A percentile compares a stretch with the other conserved stretches of the same genome.
These are phyloP conservation scores for Troides oblongomaculatus DNA, from an alignment of 2,888 invertebrate species.

Conservation along the genomic window DNA sequence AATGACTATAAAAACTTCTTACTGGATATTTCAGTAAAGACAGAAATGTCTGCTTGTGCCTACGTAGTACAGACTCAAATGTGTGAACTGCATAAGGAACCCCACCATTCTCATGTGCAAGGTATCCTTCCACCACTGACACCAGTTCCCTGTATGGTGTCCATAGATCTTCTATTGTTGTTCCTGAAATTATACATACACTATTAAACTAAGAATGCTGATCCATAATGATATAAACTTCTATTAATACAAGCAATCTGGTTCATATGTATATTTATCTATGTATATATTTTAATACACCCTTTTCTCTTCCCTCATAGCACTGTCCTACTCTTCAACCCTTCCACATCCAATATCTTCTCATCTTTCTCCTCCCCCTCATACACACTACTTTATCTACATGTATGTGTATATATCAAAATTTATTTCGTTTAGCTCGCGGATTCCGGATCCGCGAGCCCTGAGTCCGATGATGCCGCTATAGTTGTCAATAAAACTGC, in stretches of 20 bases:
- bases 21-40: constrained; percentile 93
- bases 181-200: constrained; percentile 43
- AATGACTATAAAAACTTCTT: constrained; percentile 52
- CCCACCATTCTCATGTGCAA: constrained; percentile 80
- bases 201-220: not conserved
- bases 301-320: too few relatives aligned
- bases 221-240: not conserved
- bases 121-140: constrained; percentile 83
- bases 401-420: too few relatives aligned
- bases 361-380: too few relatives aligned
- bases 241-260: not conserved
- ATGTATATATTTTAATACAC: too few relatives aligned
- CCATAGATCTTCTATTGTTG: constrained; percentile 88
- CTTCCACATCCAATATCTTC: too few relatives aligned
- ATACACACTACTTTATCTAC: too few relatives aligned
- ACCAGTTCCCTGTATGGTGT: constrained; percentile 90
- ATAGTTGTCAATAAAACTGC: too few relatives aligned
- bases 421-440: too few relatives aligned
- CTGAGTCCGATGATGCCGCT: too few relatives aligned
- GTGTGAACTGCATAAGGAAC: constrained; percentile 81
- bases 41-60: constrained; percentile 92
- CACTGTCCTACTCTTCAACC: too few relatives aligned
- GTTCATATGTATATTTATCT: too few relatives aligned
- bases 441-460: too few relatives aligned
- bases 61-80: constrained; percentile 87